Percentiles rank a stretch among this genome's conserved stretches.
These are phyloP conservation scores for Ophion obscuratus DNA, from an alignment of 2,888 invertebrate genomes.

Conservation along the genomic window DNA sequence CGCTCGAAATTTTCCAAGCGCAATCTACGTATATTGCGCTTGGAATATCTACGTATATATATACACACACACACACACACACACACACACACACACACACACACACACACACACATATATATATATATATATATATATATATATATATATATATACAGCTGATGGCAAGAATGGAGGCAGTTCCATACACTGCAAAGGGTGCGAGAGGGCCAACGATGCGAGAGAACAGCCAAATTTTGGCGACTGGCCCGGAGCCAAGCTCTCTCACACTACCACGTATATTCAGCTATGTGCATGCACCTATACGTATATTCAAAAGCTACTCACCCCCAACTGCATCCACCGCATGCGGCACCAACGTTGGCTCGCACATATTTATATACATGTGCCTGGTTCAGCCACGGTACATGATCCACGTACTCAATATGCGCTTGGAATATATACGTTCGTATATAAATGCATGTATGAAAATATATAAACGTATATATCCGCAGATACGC, in stretches of 20 bases:
- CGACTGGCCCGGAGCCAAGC: constrained; percentile 58
- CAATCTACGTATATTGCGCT: constrained; percentile 30
- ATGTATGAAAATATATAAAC: neutral
- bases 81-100: no score
- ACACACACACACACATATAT: no score
- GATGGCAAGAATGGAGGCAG: neutral
- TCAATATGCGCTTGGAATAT: constrained; percentile 25
- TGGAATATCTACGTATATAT: no score
- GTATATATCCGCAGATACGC: neutral
- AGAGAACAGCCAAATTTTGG: constrained; percentile 60
- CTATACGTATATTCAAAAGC: constrained; percentile 22
- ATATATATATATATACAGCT: neutral
- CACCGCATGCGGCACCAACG: constrained; percentile 41
- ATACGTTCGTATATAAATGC: constrained; percentile 2
- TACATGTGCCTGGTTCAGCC: constrained; percentile 38
- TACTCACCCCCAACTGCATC: constrained; percentile 50
- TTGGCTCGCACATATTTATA: constrained; percentile 39
- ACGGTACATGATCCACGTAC: constrained; percentile 55
- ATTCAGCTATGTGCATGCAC: constrained; percentile 4
- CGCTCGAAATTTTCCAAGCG: constrained; percentile 74
- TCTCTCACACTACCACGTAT: constrained; percentile 29
- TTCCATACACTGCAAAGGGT: neutral
- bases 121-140: neutral
- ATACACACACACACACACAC: no score
- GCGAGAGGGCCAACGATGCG: constrained; percentile 32